Base-by-base conservation (phyloP, 2,113 vertebrate genomes). In the Eclectus roratus region DNA sequence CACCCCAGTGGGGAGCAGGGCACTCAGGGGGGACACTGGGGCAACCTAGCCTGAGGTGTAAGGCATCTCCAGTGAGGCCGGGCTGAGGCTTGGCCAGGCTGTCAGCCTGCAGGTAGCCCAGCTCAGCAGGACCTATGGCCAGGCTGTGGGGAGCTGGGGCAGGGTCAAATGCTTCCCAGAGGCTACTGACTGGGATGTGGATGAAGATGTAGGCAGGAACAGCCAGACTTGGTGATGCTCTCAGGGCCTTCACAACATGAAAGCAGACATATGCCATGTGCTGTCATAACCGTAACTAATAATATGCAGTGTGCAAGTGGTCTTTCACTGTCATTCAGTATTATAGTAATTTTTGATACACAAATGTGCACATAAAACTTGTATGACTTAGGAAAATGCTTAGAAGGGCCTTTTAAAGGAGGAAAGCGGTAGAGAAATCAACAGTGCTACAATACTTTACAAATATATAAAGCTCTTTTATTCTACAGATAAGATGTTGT, bases 1-100 rank as follows among this genome's bases (percentile, higher is more conserved):
- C 1, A 5, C 35, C 25, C 13, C 20, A 25, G 20, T 29, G 9
- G 7, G 47, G 24, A 3, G 1, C 1, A 2, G 23, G 31, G 43
- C 43, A 44, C 56, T 20, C 1, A 1, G 12, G 13, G 33, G 44
- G n/a, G 46, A 47, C 76, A 25, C 12, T 3, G 3, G 9, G 41
- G 43, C 21, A 66, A 10, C 21, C 37, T 44, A 12, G 33, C 18
- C 43, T 33, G 33, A 13, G 41, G 16, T 5, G 11, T 27, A 3
- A 3, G 66, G 19, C 3, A 2, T 12, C 24, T 63, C 43, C 0
- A 0, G 17, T 4, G 1, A 21, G 19, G 10, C 49, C 19, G 7
- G 61, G 33, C 44, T 2, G 2, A 24, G n/a, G 20, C 25, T 27
- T 50, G 41, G 27, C 74, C 1, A 1, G 31, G 50, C 47, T 17